Evolutionary conservation across 2,797 vertebrate genomes (phyloP).

Genomic region (Allobates femoralis): DNA sequence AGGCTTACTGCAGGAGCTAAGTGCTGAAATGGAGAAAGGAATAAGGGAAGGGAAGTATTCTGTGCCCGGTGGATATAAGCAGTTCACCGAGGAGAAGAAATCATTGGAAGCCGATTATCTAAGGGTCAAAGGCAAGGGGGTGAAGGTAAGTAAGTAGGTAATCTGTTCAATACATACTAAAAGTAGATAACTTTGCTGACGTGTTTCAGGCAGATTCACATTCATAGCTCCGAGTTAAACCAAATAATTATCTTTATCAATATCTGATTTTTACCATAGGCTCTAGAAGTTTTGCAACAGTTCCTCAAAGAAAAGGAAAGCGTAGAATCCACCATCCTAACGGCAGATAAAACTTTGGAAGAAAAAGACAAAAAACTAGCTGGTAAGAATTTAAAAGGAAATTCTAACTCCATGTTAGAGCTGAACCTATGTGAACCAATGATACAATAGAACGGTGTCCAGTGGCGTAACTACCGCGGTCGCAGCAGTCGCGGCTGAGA

Average conservation of each 20-base stretch:
- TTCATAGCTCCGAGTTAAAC: no score
- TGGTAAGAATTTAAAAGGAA: slow-evolving; percentile 1
- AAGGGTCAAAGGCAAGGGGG: slow-evolving; percentile 8
- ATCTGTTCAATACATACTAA: not conserved
- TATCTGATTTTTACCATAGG: no score
- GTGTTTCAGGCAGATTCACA: not conserved
- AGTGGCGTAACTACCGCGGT: no score
- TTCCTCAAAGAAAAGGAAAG: slow-evolving; percentile 56
- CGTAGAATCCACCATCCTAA: slow-evolving; percentile 38
- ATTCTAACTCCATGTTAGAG: no score
- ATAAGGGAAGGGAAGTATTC: not conserved
- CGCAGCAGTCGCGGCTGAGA: no score
- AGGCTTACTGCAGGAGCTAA: not conserved
- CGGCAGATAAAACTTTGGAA: slow-evolving; percentile 59
- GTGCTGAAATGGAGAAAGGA: not conserved
- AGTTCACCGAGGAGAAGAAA: not conserved
- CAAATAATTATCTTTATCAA: not conserved
- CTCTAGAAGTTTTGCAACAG: slow-evolving; percentile 47
- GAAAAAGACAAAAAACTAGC: slow-evolving; percentile 58
- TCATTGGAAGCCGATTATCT: slow-evolving; percentile 15
- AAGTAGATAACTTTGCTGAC: not conserved
- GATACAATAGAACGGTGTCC: no score
- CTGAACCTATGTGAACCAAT: no score
- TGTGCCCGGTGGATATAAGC: slow-evolving; percentile 36
- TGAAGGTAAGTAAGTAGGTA: slow-evolving; percentile 39